Base-by-base conservation (phyloP, 2,888 invertebrate genomes). In the Melanophora roralis region DNA sequence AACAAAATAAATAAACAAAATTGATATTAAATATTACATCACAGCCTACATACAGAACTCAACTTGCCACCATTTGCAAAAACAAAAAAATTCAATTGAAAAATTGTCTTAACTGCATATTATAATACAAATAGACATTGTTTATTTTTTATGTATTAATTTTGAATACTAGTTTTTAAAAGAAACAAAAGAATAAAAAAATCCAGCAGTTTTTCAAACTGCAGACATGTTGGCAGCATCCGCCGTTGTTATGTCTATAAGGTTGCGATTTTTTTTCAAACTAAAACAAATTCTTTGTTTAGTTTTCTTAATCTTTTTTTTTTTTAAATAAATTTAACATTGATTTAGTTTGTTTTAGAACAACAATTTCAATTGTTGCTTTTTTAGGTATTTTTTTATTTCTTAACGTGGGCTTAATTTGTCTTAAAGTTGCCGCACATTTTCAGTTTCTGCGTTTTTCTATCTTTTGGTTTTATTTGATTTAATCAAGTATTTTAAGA, bases 171-270 rank as follows among this genome's bases (percentile, higher is more conserved):
- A 27, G 47, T 59, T 34, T 60, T 40, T n/a, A 51, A n/a, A 45
- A 53, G 14, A 21, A 23, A 23, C 23, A 4, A 53, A 23, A 53
- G 36, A 43, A 57, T 38, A 45, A 57, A 27, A 23, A 19, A 19
- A 45, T 43, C 38, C 14, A 11, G 1, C 43, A 60, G 43, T 43
- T 45, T 27, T 51, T 60, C 7, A 38, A 65, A n/a, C 32, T 36
- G 69, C 76, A 77, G 76, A 77, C 76, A 77, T 79, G 75, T 75
- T 75, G 79, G 75, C 75, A 79, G 75, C 79, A 79, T 79, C 75
- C 75, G 79, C 27, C 51, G 49, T 69, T 71, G 34, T 34, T 36
- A n/a, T 14, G 57, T 57, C 57, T 34, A 62, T 62, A 62, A 62
- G 45, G 55, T 62, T 38, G 60, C 27, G 49, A 8, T 51, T 51